Conservation (phyloP, 2,888 invertebrate genomes). For the Drosophila ezoana region DNA sequence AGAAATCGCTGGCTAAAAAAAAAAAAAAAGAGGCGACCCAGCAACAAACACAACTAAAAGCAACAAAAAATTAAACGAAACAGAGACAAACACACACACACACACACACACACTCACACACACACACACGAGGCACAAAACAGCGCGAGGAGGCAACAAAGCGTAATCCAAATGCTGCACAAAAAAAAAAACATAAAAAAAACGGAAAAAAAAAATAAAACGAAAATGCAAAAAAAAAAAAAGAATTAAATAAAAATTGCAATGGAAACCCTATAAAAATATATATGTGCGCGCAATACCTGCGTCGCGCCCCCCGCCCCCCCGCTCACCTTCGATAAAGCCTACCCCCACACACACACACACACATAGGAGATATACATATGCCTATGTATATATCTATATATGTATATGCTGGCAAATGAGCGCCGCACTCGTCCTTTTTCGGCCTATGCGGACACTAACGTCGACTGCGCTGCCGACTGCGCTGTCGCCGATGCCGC, state of each 20-base stretch:
- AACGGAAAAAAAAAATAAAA: conserved; percentile 39
- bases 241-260: conserved; percentile 61
- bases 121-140: conserved; percentile 31
- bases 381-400: conserved; percentile 22
- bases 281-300: conserved; percentile 51
- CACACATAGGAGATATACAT: conserved; percentile 13
- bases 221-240: conserved; percentile 30
- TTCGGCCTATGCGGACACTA: conserved; percentile 71
- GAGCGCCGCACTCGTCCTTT: conserved; percentile 76
- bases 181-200: conserved; percentile 28
- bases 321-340: not conserved
- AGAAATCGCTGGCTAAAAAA: conserved; percentile 42
- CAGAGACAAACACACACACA: conserved; percentile 30
- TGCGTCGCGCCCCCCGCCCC: conserved; percentile 28
- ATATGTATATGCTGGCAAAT: conserved; percentile 63
- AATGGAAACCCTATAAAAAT: conserved; percentile 82
- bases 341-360: not conserved
- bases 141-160: conserved; percentile 58
- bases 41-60: conserved; percentile 33
- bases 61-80: conserved; percentile 32
- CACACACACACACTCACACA: conserved; percentile 13
- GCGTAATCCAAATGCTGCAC: conserved; percentile 78
- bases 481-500: not conserved
- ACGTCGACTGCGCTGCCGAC: conserved; percentile 37
- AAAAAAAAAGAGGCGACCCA: conserved; percentile 47